These are phyloP conservation scores for Okamejei kenojei DNA, from an alignment of 2,797 vertebrate species.

Conservation along the genomic window DNA sequence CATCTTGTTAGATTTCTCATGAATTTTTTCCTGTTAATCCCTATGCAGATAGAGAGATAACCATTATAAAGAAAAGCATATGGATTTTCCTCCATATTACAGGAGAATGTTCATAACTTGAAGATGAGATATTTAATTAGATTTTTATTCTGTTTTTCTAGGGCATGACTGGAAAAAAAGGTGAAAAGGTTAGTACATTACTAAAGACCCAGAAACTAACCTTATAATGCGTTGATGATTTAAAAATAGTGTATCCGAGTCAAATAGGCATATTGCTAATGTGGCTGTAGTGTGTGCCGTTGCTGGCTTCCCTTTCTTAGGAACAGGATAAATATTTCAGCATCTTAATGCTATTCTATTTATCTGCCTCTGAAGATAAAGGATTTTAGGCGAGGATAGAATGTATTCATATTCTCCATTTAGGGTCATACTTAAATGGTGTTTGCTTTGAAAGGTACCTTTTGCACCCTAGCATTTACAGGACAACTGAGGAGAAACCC, in stretches of 20 bases:
- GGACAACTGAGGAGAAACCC: not conserved
- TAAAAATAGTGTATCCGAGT: not conserved
- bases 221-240: not conserved
- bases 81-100: not conserved
- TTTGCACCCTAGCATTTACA: not conserved
- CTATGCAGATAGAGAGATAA: not conserved
- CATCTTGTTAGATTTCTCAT: not conserved
- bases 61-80: too few species aligned
- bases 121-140: not conserved
- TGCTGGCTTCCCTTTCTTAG: not conserved
- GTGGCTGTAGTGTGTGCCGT: not conserved
- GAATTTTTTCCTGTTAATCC: not conserved
- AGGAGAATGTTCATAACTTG: not conserved
- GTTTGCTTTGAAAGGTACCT: not conserved
- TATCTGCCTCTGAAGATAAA: not conserved
- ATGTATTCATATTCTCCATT: not conserved
- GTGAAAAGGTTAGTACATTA: slow-evolving; percentile 80
- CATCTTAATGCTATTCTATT: not conserved
- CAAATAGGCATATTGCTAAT: not conserved
- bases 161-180: slow-evolving; percentile 88
- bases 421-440: too few species aligned
- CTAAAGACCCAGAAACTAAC: not conserved
- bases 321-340: not conserved
- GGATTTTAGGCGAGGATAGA: too few species aligned
- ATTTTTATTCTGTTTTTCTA: slow-evolving; percentile 51